Conservation (phyloP, 2,113 vertebrate species). For the Ceratotherium simum region DNA sequence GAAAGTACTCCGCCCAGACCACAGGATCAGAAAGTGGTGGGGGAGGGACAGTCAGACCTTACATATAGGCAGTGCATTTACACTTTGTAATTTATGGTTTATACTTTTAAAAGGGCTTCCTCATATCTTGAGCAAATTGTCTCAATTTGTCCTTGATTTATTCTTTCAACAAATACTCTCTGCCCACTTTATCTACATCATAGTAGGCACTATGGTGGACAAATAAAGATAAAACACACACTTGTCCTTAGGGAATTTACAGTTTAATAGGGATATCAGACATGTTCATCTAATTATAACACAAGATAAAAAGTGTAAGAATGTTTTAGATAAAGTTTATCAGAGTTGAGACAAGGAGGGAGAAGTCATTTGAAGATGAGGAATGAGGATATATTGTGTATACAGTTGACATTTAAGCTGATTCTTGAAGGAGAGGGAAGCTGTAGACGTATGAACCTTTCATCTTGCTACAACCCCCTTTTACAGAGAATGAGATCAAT, state of each 20-base stretch:
- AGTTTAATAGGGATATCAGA: conserved; percentile 20
- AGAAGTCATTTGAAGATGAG: neutral
- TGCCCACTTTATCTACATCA: neutral
- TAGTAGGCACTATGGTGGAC: neutral
- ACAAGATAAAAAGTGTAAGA: conserved; percentile 40
- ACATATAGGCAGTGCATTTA: accelerated
- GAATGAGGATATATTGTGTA: neutral
- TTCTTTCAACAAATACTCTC: conserved; percentile 46
- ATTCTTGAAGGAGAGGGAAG: neutral
- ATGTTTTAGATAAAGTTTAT: conserved; percentile 50
- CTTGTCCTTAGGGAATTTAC: conserved; percentile 37
- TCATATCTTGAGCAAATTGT: neutral
- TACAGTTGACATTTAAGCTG: neutral
- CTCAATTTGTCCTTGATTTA: conserved; percentile 43
- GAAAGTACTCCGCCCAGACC: neutral
- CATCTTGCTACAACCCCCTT: neutral
- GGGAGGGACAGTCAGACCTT: neutral
- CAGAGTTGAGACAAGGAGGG: neutral
- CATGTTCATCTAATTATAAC: conserved; percentile 31
- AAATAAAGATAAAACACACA: conserved; percentile 39
- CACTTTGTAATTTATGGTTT: neutral
- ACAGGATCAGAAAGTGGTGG: neutral
- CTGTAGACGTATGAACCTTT: neutral
- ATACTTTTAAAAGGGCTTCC: neutral
- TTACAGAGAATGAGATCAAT: neutral